Percentiles rank a stretch among this genome's conserved stretches.
Evolutionary conservation across 2,797 vertebrate species (phyloP).

Genomic region (Hemitrygon akajei): DNA sequence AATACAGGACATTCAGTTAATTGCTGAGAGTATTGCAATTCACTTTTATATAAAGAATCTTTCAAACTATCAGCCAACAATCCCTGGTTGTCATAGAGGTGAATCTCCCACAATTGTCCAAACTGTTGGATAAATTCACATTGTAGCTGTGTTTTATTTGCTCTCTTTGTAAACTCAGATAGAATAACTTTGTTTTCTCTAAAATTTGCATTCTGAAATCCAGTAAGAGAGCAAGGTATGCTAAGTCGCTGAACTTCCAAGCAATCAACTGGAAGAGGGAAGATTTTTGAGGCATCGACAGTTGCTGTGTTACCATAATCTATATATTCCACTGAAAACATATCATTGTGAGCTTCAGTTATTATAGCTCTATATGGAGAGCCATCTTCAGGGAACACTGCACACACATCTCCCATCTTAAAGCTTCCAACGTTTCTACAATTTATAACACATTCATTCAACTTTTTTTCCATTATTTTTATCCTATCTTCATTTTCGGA

Average conservation of each 20-base stretch:
- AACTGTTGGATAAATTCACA: conserved; percentile 69
- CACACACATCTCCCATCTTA: conserved; percentile 66
- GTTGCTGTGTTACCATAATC: conserved; percentile 81
- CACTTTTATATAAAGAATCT: conserved; percentile 44
- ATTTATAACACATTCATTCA: conserved; percentile 55
- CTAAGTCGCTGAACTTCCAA: conserved; percentile 60
- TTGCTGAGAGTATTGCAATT: neutral
- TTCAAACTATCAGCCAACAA: conserved; percentile 48
- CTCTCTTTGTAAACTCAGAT: conserved; percentile 58
- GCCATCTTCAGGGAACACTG: conserved; percentile 73
- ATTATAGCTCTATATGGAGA: conserved; percentile 81
- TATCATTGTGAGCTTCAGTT: conserved; percentile 47
- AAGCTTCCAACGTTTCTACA: conserved; percentile 42
- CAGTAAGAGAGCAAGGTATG: conserved; percentile 66
- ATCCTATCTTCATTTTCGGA: conserved; percentile 65
- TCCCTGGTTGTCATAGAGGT: conserved; percentile 60
- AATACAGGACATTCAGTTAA: neutral
- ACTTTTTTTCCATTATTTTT: conserved; percentile 61
- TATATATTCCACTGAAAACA: conserved; percentile 69
- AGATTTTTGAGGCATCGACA: conserved; percentile 55
- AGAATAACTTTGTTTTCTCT: conserved; percentile 49
- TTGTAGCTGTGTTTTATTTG: conserved; percentile 55
- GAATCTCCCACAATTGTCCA: conserved; percentile 73
- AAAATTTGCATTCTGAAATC: conserved; percentile 43
- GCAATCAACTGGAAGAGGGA: conserved; percentile 54